Base-by-base conservation (phyloP, 92 coral and sea anemone species). In the Siderastrea radians region DNA sequence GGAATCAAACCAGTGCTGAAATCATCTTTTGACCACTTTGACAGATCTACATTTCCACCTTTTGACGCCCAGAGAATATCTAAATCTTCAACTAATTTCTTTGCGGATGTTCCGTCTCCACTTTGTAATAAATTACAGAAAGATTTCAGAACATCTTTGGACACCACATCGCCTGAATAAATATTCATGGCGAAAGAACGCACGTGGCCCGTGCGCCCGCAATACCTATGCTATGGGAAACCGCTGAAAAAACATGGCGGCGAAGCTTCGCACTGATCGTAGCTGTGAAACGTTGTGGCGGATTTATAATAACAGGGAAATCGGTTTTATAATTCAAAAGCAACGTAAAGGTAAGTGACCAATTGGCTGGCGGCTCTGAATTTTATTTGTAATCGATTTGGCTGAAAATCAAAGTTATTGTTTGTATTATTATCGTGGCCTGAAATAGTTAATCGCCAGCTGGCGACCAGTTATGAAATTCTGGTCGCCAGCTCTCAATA, bases 231-330 rank as follows among this genome's bases (percentile, higher is more conserved):
- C 26, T 53, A 54, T 54, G 17, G 79, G 79, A 75, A 54, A 54
- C 79, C 48, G 65, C 79, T 75, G 65, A 54, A 54, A 73, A 73
- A 73, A 53, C 61, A 75, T 75, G 79, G 79, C 64, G 50, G 79
- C n/a, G 8, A 11, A 75, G 16, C 65, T 53, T 38, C 17, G 50
- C 79, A 75, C 66, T 53, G 50, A 53, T 75, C 47, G 17, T 8
- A 75, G 79, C 79, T 54, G 79, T 75, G 65, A 53, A 54, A 75
- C 47, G 45, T 52, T 75, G 65, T 38, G 79, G 65, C 14, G 53
- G 49, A 17, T 75, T 54, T 5, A 75, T 54, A 72, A 69, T 69
- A 44, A 69, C 15, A 69, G 74, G 55, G 19, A 72, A 72, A 72
- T 49, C 59, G 51, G 51, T 70, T 70, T 70, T 70, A 43, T 45